These are phyloP conservation scores for Desmophyllum pertusum DNA, from an alignment of 92 coral and sea anemone species.

Conservation along the genomic window DNA sequence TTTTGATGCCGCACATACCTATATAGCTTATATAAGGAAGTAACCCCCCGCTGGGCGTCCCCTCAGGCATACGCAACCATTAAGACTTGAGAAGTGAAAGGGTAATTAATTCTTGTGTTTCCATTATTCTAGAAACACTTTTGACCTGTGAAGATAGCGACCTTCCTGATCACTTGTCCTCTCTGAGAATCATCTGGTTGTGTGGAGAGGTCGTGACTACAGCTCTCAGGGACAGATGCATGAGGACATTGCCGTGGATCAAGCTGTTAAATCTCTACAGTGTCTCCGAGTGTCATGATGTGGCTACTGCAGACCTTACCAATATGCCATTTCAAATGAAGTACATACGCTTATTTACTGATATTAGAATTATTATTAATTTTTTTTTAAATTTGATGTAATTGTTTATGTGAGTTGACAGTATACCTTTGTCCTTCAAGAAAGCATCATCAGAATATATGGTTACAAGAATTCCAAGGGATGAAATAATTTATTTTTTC, in stretches of 20 bases:
- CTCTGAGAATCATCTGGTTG: conserved; percentile 69
- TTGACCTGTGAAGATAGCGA: conserved; percentile 77
- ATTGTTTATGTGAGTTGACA: no score
- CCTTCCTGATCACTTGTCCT: conserved; percentile 51
- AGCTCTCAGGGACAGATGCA: conserved; percentile 83
- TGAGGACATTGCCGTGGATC: conserved; percentile 73
- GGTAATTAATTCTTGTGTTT: neutral
- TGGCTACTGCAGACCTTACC: conserved; percentile 74
- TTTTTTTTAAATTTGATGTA: neutral
- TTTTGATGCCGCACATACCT: no score
- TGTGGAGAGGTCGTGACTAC: conserved; percentile 95
- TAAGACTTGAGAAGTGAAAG: neutral
- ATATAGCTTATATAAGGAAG: no score
- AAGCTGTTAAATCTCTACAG: conserved; percentile 83
- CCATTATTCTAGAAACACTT: conserved; percentile 64
- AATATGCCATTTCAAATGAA: conserved; percentile 81
- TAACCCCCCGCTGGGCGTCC: no score
- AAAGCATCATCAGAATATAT: no score
- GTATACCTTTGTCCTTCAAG: no score
- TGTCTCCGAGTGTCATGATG: conserved; percentile 89
- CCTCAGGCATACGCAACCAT: no score
- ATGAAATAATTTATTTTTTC: neutral
- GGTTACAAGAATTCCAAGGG: no score
- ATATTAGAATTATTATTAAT: neutral
- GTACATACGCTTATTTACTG: conserved; percentile 20